Conservation (phyloP, 37 sponge, comb jelly and placozoan species). For the Halisarca cf. caerulea region DNA sequence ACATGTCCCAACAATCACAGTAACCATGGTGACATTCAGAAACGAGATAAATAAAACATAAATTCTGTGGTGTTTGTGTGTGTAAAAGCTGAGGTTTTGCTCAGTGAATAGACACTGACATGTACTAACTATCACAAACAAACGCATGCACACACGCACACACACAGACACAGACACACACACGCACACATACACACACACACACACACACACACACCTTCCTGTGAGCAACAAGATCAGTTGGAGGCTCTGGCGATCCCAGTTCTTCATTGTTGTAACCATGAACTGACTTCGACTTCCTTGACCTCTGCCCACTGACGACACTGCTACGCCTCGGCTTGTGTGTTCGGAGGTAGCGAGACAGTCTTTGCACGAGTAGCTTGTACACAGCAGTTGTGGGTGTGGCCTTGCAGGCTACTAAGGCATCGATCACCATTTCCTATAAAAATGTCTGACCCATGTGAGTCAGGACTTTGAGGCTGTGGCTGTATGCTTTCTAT, state of each 20-base stretch:
- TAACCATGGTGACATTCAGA: too few relatives aligned
- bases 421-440: constrained; percentile 3
- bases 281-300: not conserved
- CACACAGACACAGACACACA: not conserved
- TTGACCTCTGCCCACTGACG: not conserved
- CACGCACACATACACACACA: not conserved
- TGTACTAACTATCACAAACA: too few relatives aligned
- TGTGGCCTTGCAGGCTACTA: constrained; percentile 13
- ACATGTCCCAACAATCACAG: too few relatives aligned
- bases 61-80: too few relatives aligned
- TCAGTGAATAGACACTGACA: too few relatives aligned
- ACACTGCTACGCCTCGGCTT: not conserved
- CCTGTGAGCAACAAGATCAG: not conserved
- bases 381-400: constrained; percentile 60
- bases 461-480: too few relatives aligned
- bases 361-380: constrained; percentile 50
- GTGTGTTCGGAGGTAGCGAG: constrained; percentile 37
- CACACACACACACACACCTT: constrained; percentile 3
- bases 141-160: not conserved
- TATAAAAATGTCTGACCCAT: too few relatives aligned
- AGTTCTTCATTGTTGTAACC: not conserved
- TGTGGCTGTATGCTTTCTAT: too few relatives aligned
- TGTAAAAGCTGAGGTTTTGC: too few relatives aligned
- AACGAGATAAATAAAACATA: too few relatives aligned
- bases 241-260: not conserved